A percentile compares a stretch with the other conserved stretches of the same genome.
These are phyloP conservation scores for Phoeniculus purpureus DNA, from an alignment of 2,797 vertebrate genomes.

Conservation along the genomic window DNA sequence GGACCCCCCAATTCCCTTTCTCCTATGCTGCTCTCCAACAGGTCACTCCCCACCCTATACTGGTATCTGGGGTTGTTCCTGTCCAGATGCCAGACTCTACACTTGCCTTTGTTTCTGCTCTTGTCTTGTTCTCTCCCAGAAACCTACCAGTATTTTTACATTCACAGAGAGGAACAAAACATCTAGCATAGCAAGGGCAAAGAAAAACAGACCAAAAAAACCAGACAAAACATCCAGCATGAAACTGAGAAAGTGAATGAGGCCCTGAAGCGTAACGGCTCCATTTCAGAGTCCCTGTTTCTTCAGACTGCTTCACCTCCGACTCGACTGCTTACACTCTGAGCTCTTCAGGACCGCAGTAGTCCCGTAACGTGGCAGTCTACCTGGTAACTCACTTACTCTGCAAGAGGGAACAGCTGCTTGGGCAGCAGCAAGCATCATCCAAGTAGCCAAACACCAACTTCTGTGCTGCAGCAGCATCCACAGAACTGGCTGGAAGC, in stretches of 20 bases:
- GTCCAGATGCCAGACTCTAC: too few species aligned
- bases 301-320: not conserved
- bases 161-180: too few species aligned
- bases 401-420: not conserved
- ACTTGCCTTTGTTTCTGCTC: too few species aligned
- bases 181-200: not conserved
- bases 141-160: not conserved
- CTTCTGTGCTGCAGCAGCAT: not conserved
- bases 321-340: not conserved
- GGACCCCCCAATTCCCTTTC: too few species aligned
- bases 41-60: too few species aligned
- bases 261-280: not conserved
- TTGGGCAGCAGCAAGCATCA: not conserved
- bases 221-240: not conserved
- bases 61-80: too few species aligned
- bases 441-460: not conserved
- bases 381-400: not conserved
- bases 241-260: not conserved
- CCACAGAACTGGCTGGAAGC: not conserved
- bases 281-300: not conserved
- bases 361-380: not conserved
- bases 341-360: not conserved
- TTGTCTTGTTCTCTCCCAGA: not conserved
- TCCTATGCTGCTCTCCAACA: too few species aligned
- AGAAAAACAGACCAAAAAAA: too few species aligned